phyloP scores from a whole-genome alignment of 2,888 invertebrate species.

The Parnassius orleans region DNA sequence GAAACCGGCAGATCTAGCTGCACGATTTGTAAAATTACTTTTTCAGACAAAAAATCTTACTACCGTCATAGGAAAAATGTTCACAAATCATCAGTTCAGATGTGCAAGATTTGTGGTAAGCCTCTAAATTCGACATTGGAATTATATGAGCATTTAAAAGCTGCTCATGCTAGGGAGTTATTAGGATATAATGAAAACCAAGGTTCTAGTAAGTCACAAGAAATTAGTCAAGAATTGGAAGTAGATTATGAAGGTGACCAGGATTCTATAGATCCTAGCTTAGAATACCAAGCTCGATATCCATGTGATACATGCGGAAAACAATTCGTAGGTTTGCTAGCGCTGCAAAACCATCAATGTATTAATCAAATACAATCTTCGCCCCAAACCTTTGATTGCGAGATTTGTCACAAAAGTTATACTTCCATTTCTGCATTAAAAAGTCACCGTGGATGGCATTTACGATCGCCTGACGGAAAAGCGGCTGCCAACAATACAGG shows the following conservation, averaged over 20 bases:
- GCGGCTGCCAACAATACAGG: slow-evolving; percentile 76
- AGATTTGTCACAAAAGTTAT: slow-evolving; percentile 84
- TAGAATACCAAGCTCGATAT: slow-evolving; percentile 75
- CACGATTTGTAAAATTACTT: slow-evolving; percentile 82
- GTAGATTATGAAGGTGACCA: slow-evolving; percentile 64
- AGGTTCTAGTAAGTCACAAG: slow-evolving; percentile 58
- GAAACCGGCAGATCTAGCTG: slow-evolving; percentile 75
- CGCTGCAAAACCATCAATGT: slow-evolving; percentile 79
- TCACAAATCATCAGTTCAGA: slow-evolving; percentile 75
- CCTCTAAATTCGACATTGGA: slow-evolving; percentile 83
- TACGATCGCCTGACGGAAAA: slow-evolving; percentile 80
- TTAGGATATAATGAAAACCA: slow-evolving; percentile 72
- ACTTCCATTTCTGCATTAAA: slow-evolving; percentile 83
- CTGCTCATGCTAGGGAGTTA: slow-evolving; percentile 79
- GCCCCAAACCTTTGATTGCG: slow-evolving; percentile 80
- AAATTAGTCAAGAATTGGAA: slow-evolving; percentile 54
- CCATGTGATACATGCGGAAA: slow-evolving; percentile 80
- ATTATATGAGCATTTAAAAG: slow-evolving; percentile 82
- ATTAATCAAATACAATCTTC: slow-evolving; percentile 60
- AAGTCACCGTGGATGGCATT: slow-evolving; percentile 85
- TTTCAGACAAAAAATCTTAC: slow-evolving; percentile 81
- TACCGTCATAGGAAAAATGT: slow-evolving; percentile 81
- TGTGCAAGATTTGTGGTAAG: slow-evolving; percentile 84
- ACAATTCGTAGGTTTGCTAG: slow-evolving; percentile 75
- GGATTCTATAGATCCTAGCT: slow-evolving; percentile 60